Evolutionary conservation across 2,888 invertebrate genomes (phyloP), one percentile per base, ranked within the genome.

Genomic region (Lasioglossum malachurum): DNA sequence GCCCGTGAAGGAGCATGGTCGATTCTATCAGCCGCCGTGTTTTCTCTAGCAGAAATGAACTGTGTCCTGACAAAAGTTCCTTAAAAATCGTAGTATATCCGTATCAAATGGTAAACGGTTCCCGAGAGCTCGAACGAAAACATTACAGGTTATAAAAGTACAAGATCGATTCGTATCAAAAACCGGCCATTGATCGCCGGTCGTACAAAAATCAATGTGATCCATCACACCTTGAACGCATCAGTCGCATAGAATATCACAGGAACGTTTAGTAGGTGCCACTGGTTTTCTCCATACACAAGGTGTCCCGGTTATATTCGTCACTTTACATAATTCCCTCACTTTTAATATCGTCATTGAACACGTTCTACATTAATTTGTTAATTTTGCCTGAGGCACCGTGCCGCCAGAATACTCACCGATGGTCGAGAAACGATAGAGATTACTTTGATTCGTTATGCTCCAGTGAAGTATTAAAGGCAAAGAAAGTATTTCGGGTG

Each of bases 191-290:
- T 8, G 79, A 67, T 77, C 31, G 77, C 73, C 83, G 53, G 74
- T 78, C 79, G 77, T 88, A 88, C 67, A 88, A 87, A 44, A 87
- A 84, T 74, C 60, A 81, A 84, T 53, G 78, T 75, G 73, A 85
- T 85, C 80, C 67, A 31, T 84, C 41, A 74, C 80, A 82, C 80
- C 72, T 86, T 87, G 82, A 85, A 89, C 89, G 72, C 78, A 86
- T 84, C 87, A 88, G 83, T 87, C 83, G 75, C 78, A 86, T 78
- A 67, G 83, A 87, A 87, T 89, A 89, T 89, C 89, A 89, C 86
- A 89, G 89, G 89, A 89, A 87, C 87, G 87, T 89, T 44, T 89
- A 88, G 83, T 80, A 84, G 76, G 81, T 88, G 87, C 77, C 77
- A 77, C 75, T 74, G 76, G 53, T 78, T 87, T 79, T 67, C 46